Base-by-base conservation (phyloP, 2,888 invertebrate species). In the Agelastica alni region DNA sequence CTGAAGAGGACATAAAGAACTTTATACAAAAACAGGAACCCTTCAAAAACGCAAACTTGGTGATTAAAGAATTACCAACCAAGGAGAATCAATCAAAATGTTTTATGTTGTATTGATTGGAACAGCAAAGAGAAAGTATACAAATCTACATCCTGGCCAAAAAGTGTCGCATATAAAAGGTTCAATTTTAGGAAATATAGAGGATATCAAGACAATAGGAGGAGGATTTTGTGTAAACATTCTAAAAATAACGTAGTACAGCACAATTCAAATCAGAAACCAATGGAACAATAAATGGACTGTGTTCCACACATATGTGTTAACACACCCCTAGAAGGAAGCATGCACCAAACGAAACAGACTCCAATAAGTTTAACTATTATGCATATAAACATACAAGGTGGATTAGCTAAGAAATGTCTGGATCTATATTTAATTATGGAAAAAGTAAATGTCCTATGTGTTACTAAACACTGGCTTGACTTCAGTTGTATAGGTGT, bases 1-100 rank as follows among this genome's bases (percentile, higher is more conserved):
- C 10, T 22, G 42, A 42, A 42, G 42, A 42, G 22, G 42, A 42
- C 42, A 42, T 42, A 42, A 42, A 42, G 26, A 42, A 42, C 42
- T 42, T 42, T 42, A 42, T 42, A 42, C 26, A 42, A 42, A 42
- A 42, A 42, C 42, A 42, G 12, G 42, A 42, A 5, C 26, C 42
- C 42, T 42, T 42, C 42, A 42, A 42, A 42, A 22, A 42, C 22
- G 22, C 42, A 22, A 22, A n/a, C n/a, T n/a, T n/a, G n/a, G n/a
- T n/a, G n/a, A n/a, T n/a, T n/a, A n/a, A n/a, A n/a, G n/a, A n/a
- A 42, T 22, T 42, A 22, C 41, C 13, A 42, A 42, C 41, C 6
- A 42, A 42, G 7, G 26, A 42, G 9, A 12, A 12, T 2, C 41
- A 26, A 7, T 5, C 6, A 2, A 26, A 42, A 26, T 42, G 12